A percentile compares a stretch with the other conserved stretches of the same genome.
Evolutionary conservation across 2,113 vertebrate species (phyloP).

Genomic region (Petroica traversi): DNA sequence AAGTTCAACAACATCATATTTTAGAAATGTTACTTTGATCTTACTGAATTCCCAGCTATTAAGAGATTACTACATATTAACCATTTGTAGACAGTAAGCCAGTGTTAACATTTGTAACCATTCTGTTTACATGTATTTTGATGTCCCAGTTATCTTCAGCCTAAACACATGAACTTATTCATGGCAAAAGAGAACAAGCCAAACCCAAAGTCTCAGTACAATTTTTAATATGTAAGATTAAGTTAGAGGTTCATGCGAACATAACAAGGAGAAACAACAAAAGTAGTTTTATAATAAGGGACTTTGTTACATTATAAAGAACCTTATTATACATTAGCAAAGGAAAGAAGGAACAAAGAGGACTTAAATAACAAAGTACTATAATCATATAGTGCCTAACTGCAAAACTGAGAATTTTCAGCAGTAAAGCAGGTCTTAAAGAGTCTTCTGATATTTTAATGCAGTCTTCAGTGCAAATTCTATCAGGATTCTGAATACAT

Average conservation of each 20-base stretch:
- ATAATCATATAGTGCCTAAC: neutral
- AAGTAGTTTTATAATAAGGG: neutral
- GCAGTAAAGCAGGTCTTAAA: neutral
- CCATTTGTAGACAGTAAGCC: neutral
- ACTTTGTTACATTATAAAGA: neutral
- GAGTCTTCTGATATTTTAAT: neutral
- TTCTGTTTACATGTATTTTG: neutral
- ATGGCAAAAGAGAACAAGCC: neutral
- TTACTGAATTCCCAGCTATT: neutral
- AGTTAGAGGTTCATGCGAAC: neutral
- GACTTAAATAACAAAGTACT: neutral
- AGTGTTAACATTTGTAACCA: neutral
- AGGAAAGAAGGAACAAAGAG: conserved; percentile 10
- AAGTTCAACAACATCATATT: neutral
- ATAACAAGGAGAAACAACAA: neutral
- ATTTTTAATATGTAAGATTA: neutral
- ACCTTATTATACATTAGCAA: neutral
- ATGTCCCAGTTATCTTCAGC: neutral
- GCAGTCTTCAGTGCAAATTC: neutral
- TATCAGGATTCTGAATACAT: neutral
- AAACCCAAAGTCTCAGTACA: neutral
- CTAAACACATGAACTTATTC: neutral
- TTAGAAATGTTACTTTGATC: neutral
- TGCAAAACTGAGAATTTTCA: neutral
- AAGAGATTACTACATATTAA: neutral